phyloP scores from a whole-genome alignment of 2,797 vertebrate genomes.

The Melopsittacus undulatus region DNA sequence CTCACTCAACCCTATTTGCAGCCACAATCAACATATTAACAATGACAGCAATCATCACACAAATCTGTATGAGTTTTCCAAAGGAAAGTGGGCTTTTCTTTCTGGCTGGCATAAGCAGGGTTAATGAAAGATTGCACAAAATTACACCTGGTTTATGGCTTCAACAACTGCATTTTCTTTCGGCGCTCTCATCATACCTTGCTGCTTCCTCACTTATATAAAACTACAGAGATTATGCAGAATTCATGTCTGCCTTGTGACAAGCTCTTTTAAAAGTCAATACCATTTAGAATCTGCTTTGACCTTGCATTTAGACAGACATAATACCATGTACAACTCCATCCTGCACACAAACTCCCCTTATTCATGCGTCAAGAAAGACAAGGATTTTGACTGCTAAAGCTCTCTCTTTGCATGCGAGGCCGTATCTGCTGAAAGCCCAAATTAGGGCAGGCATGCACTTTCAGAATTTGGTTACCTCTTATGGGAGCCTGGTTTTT shows the following conservation, averaged over 20 bases:
- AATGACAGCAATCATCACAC: neutral
- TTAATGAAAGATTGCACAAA: constrained; percentile 13
- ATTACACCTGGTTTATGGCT: neutral
- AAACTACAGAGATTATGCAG: constrained; percentile 27
- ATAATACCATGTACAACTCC: neutral
- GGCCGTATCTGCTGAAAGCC: neutral
- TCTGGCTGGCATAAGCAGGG: neutral
- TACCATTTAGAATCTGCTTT: constrained; percentile 22
- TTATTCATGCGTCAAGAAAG: neutral
- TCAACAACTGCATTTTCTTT: neutral
- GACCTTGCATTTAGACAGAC: constrained; percentile 45
- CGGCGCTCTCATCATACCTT: neutral
- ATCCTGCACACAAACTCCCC: constrained; percentile 11
- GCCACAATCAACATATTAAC: neutral
- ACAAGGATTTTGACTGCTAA: constrained; percentile 17
- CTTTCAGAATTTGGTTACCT: neutral
- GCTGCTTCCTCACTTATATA: neutral
- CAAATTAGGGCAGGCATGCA: neutral
- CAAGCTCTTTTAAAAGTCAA: constrained; percentile 38
- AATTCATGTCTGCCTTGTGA: constrained; percentile 16
- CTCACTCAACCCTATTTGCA: neutral
- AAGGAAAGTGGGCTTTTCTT: neutral
- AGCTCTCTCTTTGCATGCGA: neutral
- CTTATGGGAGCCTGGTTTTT: neutral
- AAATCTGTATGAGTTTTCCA: neutral